Evolutionary conservation across 2,113 vertebrate species (phyloP).

Genomic region (Bubalus kerabau): DNA sequence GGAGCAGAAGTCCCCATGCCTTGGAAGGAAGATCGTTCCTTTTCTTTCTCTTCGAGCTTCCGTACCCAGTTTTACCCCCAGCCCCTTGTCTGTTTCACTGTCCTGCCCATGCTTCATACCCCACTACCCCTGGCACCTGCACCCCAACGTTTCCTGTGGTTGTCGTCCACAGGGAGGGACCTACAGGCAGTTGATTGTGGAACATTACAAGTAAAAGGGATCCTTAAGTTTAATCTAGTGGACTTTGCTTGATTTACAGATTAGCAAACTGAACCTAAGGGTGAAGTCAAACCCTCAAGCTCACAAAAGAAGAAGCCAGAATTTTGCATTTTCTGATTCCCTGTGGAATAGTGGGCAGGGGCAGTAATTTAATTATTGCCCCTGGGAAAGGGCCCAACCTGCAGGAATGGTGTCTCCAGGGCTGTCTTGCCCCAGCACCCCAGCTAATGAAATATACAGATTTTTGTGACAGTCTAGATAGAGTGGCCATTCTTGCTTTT

Average conservation of each 20-base stretch:
- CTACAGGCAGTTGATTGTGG: not conserved
- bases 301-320: not conserved
- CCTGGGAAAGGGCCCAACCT: not conserved
- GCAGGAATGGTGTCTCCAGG: not conserved
- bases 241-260: not conserved
- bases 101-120: fast-evolving
- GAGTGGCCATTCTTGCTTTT: not conserved
- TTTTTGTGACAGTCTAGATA: not conserved
- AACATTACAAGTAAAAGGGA: not conserved
- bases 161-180: not conserved
- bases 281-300: not conserved
- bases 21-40: not conserved
- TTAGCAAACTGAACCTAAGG: not conserved
- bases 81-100: not conserved
- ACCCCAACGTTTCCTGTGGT: not conserved
- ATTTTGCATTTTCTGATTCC: not conserved
- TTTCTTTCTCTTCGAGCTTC: not conserved
- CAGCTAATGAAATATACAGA: not conserved
- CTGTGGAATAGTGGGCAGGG: not conserved
- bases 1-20: fast-evolving
- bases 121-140: fast-evolving
- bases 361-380: not conserved
- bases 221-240: not conserved
- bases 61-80: not conserved
- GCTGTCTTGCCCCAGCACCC: not conserved